Evolutionary conservation across 2,113 vertebrate genomes (phyloP).

Genomic region (Tursiops truncatus): DNA sequence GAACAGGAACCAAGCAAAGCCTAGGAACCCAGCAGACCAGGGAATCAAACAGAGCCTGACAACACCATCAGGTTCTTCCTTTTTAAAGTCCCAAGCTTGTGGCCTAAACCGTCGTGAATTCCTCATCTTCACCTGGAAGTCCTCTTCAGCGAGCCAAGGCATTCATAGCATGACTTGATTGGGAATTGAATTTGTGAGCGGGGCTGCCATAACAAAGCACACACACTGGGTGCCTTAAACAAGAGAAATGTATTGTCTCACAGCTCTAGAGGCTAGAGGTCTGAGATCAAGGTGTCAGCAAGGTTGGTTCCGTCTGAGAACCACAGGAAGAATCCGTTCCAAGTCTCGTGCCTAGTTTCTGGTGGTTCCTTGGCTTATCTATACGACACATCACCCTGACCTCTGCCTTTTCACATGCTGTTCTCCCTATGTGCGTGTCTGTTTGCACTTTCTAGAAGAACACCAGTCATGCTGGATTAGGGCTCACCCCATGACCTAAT

Average conservation of each 20-base stretch:
- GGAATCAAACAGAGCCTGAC: not conserved
- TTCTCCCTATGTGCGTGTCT: not conserved
- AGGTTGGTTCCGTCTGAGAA: not conserved
- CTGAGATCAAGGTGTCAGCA: not conserved
- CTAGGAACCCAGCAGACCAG: not conserved
- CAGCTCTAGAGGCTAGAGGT: not conserved
- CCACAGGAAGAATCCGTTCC: not conserved
- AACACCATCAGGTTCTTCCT: not conserved
- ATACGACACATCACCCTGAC: not conserved
- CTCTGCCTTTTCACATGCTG: not conserved
- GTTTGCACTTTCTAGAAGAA: not conserved
- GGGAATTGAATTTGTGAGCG: not conserved
- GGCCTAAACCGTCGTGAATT: not conserved
- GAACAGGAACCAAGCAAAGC: not conserved
- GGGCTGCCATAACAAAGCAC: not conserved
- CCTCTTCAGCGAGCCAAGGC: not conserved
- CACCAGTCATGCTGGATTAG: not conserved
- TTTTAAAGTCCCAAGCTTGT: not conserved
- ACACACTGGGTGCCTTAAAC: not conserved
- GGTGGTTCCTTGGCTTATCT: not conserved
- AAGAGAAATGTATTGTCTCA: not conserved
- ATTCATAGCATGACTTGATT: not conserved
- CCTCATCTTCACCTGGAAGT: not conserved
- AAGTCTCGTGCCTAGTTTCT: not conserved
- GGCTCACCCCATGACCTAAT: not conserved